Evolutionary conservation across 2,888 invertebrate genomes (phyloP).

Genomic region (Eulithis testata): DNA sequence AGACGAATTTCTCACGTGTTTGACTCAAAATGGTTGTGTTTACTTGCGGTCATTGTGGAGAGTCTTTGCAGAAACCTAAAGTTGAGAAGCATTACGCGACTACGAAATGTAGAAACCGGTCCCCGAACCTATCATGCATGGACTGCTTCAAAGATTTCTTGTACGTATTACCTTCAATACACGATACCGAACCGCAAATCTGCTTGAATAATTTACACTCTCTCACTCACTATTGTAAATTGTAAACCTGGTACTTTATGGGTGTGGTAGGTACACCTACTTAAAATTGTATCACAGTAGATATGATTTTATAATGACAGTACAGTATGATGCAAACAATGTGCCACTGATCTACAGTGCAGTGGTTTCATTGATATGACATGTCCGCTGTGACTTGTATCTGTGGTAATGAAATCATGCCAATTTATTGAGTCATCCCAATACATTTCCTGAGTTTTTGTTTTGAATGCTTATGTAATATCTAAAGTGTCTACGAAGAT

Average conservation of each 20-base stretch:
- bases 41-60: slow-evolving; percentile 96
- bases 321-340: no score
- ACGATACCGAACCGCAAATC: background rate
- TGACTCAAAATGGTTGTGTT: slow-evolving; percentile 93
- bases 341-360: background rate
- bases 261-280: no score
- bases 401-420: slow-evolving; percentile 24
- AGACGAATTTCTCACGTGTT: slow-evolving; percentile 50
- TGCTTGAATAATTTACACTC: background rate
- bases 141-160: slow-evolving; percentile 96
- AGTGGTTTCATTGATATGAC: slow-evolving; percentile 11
- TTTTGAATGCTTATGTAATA: slow-evolving; percentile 2
- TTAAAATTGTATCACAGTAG: no score
- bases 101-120: slow-evolving; percentile 87
- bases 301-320: no score
- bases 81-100: slow-evolving; percentile 94
- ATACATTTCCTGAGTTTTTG: slow-evolving; percentile 2
- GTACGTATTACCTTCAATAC: slow-evolving; percentile 73
- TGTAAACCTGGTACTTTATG: no score
- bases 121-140: slow-evolving; percentile 93
- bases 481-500: background rate
- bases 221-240: background rate
- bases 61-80: slow-evolving; percentile 94
- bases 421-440: slow-evolving; percentile 26
- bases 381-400: background rate